Percentiles rank a stretch among this genome's conserved stretches.
phyloP scores from a whole-genome alignment of 2,113 vertebrate genomes.

The Crotalus helleri region DNA sequence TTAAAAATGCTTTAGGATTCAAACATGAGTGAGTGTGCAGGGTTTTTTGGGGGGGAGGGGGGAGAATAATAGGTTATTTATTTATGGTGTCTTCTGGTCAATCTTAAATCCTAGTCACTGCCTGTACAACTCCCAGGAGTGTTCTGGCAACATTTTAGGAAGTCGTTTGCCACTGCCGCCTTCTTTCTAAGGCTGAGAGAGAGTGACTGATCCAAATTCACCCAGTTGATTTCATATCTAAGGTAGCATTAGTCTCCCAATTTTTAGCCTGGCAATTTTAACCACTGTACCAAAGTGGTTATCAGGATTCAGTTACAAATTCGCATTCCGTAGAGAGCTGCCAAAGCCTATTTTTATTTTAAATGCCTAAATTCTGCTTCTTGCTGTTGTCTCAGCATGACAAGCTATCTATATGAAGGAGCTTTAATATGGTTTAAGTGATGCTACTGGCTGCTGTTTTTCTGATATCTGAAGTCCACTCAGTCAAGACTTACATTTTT shows the following conservation, averaged over 20 bases:
- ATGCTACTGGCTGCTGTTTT: not conserved
- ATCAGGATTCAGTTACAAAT: not conserved
- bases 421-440: not conserved
- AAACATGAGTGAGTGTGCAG: not conserved
- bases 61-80: not conserved
- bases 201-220: not conserved
- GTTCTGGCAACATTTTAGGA: not conserved
- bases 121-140: not conserved
- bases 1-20: not conserved
- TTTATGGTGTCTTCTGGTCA: not conserved
- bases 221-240: not conserved
- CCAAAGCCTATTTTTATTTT: not conserved
- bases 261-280: not conserved
- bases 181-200: too few relatives aligned
- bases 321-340: not conserved
- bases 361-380: not conserved
- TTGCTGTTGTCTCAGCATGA: not conserved
- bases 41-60: fast-evolving
- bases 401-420: not conserved
- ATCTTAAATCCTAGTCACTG: not conserved
- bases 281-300: not conserved
- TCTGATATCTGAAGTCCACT: not conserved
- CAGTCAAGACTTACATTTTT: not conserved
- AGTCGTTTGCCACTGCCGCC: not conserved
- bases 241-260: not conserved